Evolutionary conservation across 1,140 invertebrate species (phyloP).

Genomic region (Drosophila aff.): DNA sequence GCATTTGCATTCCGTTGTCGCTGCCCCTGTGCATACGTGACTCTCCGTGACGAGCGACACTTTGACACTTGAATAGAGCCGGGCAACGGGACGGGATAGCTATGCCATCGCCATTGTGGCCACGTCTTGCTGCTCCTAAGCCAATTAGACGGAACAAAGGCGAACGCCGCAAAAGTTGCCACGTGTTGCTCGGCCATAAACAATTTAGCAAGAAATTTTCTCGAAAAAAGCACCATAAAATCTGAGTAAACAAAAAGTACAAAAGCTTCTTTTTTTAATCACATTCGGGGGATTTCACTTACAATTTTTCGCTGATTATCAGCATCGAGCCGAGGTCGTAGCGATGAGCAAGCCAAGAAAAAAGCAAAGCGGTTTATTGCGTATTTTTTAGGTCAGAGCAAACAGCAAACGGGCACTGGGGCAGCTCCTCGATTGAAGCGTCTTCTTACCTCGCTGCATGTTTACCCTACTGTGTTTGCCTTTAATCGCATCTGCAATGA

Average conservation of each 20-base stretch:
- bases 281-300: constrained; percentile 36
- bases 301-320: constrained; percentile 44
- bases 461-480: constrained; percentile 48
- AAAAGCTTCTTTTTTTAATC: constrained; percentile 14
- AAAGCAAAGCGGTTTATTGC: constrained; percentile 38
- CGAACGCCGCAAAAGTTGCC: constrained; percentile 6
- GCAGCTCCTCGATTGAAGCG: constrained; percentile 18
- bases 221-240: constrained; percentile 8
- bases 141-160: constrained; percentile 56
- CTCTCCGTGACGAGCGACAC: constrained; percentile 36
- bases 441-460: constrained; percentile 75
- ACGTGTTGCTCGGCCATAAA: constrained; percentile 34
- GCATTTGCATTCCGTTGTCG: constrained; percentile 42
- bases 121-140: constrained; percentile 30
- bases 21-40: constrained; percentile 36
- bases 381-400: constrained; percentile 50
- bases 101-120: constrained; percentile 31
- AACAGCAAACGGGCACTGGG: constrained; percentile 32
- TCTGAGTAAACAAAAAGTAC: constrained; percentile 21
- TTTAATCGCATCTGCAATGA: constrained; percentile 62
- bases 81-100: constrained; percentile 20
- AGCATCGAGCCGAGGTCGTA: constrained; percentile 7
- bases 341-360: constrained; percentile 34
- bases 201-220: constrained; percentile 23
- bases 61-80: constrained; percentile 53